These are phyloP conservation scores for Crenichthys baileyi DNA, from an alignment of 2,797 vertebrate species.

Conservation along the genomic window DNA sequence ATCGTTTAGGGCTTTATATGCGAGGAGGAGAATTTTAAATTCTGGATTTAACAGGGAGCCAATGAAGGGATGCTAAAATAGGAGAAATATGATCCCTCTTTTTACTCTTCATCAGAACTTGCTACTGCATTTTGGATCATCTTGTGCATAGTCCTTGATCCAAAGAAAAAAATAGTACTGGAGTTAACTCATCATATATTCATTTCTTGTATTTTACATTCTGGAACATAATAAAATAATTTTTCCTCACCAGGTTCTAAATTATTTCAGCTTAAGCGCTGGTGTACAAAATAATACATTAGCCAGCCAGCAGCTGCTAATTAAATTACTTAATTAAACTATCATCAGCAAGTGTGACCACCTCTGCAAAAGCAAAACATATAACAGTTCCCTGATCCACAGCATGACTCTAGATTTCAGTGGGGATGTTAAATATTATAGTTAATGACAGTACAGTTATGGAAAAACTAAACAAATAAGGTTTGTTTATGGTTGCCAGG, in stretches of 20 bases:
- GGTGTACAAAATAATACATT: background rate
- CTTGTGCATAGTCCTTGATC: too few relatives aligned
- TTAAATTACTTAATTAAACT: background rate
- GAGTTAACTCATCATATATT: background rate
- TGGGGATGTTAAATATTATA: too few relatives aligned
- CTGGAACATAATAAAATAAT: background rate
- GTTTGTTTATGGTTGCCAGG: too few relatives aligned
- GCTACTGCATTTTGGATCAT: too few relatives aligned
- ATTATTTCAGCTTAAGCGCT: background rate
- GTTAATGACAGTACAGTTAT: too few relatives aligned
- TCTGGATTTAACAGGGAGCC: too few relatives aligned
- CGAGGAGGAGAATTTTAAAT: too few relatives aligned
- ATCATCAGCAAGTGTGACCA: constrained; percentile 9
- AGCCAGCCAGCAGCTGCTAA: background rate
- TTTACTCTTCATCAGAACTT: too few relatives aligned
- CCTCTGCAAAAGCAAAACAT: constrained; percentile 5
- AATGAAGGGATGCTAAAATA: too few relatives aligned
- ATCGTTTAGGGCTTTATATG: too few relatives aligned
- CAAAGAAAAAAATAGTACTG: background rate
- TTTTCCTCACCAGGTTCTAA: background rate
- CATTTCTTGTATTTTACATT: background rate
- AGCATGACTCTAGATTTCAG: background rate
- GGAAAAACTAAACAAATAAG: too few relatives aligned
- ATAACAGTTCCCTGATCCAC: background rate
- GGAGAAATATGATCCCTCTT: too few relatives aligned